These are phyloP conservation scores for Phrynocephalus vlangalii DNA, from an alignment of 2,797 vertebrate genomes.

Conservation along the genomic window DNA sequence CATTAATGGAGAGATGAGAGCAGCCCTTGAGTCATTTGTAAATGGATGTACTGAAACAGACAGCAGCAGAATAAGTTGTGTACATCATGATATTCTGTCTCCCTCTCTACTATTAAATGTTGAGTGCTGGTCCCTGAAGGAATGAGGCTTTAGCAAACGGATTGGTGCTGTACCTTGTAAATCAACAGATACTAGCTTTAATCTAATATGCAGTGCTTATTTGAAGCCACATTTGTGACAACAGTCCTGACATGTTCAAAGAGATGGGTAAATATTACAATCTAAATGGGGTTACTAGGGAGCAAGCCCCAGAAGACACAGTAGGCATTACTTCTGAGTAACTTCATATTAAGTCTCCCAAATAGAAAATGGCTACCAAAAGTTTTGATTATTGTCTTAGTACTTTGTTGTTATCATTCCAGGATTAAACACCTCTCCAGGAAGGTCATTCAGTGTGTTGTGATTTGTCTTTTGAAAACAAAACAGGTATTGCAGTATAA, in stretches of 20 bases:
- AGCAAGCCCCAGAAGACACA: not conserved
- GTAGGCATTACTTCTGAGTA: not conserved
- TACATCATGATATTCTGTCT: not conserved
- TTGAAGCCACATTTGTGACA: not conserved
- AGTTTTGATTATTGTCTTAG: not conserved
- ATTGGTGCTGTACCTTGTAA: conserved; percentile 44
- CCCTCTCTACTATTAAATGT: conserved; percentile 35
- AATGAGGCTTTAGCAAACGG: conserved; percentile 21
- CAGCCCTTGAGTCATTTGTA: conserved; percentile 52
- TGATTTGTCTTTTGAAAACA: no score
- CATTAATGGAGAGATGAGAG: conserved; percentile 56
- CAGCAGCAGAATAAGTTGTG: conserved; percentile 48
- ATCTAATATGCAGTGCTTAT: not conserved
- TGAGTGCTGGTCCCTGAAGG: conserved; percentile 25
- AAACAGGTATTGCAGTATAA: no score
- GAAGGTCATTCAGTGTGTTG: not conserved
- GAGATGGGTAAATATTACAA: not conserved
- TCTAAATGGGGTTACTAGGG: not conserved
- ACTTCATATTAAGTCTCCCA: not conserved
- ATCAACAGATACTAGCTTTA: conserved; percentile 31
- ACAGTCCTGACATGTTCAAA: not conserved
- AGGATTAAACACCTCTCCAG: not conserved
- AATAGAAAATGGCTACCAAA: not conserved
- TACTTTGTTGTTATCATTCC: not conserved
- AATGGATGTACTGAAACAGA: conserved; percentile 31